These are phyloP conservation scores for Phragmatobia fuliginosa DNA, from an alignment of 2,888 invertebrate genomes.

Conservation along the genomic window DNA sequence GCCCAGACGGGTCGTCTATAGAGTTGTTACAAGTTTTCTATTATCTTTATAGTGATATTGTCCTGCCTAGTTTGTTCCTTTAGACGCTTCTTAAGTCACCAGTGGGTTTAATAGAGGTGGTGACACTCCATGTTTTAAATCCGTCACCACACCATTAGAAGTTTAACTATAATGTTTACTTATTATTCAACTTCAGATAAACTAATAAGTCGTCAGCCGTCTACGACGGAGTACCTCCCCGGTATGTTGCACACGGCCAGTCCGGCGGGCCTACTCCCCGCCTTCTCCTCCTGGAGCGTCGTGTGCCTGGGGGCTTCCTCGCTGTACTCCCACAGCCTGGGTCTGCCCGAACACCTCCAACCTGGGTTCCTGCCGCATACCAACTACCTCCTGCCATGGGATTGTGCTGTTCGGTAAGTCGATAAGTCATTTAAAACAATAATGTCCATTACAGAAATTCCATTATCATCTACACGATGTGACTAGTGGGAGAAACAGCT, in stretches of 20 bases:
- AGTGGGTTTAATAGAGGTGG: no score
- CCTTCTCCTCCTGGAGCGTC: slow-evolving; percentile 96
- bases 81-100: no score
- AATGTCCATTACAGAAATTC: no score
- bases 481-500: no score
- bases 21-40: no score
- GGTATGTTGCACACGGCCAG: slow-evolving; percentile 95
- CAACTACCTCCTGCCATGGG: slow-evolving; percentile 97
- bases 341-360: slow-evolving; percentile 93
- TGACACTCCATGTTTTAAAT: no score
- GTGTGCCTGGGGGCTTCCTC: slow-evolving; percentile 96
- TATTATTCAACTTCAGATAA: slow-evolving; percentile 75
- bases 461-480: no score
- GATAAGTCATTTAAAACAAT: no score
- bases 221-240: slow-evolving; percentile 96
- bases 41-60: no score
- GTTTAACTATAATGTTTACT: neutral
- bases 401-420: slow-evolving; percentile 82
- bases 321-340: slow-evolving; percentile 95
- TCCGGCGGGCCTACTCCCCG: slow-evolving; percentile 92
- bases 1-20: no score
- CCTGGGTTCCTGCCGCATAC: slow-evolving; percentile 96
- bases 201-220: slow-evolving; percentile 89
- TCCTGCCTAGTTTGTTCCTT: no score
- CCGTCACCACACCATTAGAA: no score